Conservation (phyloP, 2,888 invertebrate species). For the Aspidiotus destructor region DNA sequence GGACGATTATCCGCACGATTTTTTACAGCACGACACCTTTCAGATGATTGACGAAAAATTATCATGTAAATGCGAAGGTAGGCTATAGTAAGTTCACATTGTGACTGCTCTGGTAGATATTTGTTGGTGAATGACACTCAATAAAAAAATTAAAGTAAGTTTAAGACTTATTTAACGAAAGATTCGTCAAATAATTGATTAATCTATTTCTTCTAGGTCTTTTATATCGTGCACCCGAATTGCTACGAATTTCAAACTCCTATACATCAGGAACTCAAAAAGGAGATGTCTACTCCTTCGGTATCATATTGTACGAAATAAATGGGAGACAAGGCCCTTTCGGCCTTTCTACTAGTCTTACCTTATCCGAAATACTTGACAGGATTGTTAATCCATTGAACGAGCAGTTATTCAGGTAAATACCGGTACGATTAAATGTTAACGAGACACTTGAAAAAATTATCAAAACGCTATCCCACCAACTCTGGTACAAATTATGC, state of each 20-base stretch:
- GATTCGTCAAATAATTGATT: neutral
- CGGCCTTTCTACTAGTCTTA: conserved; percentile 54
- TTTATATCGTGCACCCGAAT: conserved; percentile 71
- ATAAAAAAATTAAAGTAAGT: no score
- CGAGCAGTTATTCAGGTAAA: conserved; percentile 51
- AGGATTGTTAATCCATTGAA: conserved; percentile 49
- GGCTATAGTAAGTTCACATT: conserved; percentile 38
- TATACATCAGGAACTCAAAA: conserved; percentile 51
- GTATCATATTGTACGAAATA: conserved; percentile 77
- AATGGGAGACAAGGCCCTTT: conserved; percentile 79
- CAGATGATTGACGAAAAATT: conserved; percentile 47
- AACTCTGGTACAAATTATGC: no score
- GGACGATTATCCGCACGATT: conserved; percentile 46
- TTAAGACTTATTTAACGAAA: neutral
- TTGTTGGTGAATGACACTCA: no score
- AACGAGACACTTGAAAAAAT: no score
- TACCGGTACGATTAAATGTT: neutral
- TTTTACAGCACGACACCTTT: conserved; percentile 37
- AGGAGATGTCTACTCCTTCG: conserved; percentile 79
- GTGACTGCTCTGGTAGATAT: no score
- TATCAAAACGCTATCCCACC: no score
- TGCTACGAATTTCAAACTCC: conserved; percentile 50
- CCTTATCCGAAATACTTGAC: conserved; percentile 57
- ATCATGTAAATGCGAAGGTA: conserved; percentile 62
- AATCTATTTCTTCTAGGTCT: conserved; percentile 48